Evolutionary conservation across 2,888 invertebrate genomes (phyloP).

Genomic region (Biston stratarius): DNA sequence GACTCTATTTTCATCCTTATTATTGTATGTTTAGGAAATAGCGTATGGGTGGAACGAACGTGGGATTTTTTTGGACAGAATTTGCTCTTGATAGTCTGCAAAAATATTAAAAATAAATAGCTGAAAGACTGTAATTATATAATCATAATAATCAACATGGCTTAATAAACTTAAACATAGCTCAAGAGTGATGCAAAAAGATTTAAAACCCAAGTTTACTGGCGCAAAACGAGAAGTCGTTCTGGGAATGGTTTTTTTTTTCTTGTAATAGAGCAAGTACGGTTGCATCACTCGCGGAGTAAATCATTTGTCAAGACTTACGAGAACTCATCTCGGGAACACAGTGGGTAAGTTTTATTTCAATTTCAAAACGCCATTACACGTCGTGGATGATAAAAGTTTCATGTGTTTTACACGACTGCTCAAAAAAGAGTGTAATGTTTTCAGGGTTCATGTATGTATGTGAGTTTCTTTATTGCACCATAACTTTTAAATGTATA

Average conservation of each 20-base stretch:
- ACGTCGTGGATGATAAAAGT: neutral
- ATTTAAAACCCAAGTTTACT: constrained; percentile 43
- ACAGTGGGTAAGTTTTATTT: neutral
- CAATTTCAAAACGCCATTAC: constrained; percentile 1
- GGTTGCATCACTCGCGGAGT: constrained; percentile 36
- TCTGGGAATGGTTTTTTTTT: constrained; percentile 27
- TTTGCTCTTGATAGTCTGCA: too few species aligned
- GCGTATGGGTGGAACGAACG: too few species aligned
- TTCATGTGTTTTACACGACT: too few species aligned
- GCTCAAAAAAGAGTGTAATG: too few species aligned
- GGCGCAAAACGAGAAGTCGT: constrained; percentile 42
- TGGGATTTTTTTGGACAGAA: too few species aligned
- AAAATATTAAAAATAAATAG: too few species aligned
- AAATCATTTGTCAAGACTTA: constrained; percentile 39
- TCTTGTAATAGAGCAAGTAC: constrained; percentile 27
- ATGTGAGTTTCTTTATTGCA: too few species aligned
- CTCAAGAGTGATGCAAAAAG: constrained; percentile 29
- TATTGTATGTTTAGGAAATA: too few species aligned
- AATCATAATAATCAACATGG: neutral
- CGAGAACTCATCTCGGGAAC: constrained; percentile 25
- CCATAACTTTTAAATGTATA: too few species aligned
- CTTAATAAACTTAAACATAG: constrained; percentile 4
- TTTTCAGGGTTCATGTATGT: too few species aligned
- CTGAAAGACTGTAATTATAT: too few species aligned
- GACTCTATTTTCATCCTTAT: too few species aligned